Evolutionary conservation across 2,113 vertebrate species (phyloP).

Genomic region (Grallaria varia): DNA sequence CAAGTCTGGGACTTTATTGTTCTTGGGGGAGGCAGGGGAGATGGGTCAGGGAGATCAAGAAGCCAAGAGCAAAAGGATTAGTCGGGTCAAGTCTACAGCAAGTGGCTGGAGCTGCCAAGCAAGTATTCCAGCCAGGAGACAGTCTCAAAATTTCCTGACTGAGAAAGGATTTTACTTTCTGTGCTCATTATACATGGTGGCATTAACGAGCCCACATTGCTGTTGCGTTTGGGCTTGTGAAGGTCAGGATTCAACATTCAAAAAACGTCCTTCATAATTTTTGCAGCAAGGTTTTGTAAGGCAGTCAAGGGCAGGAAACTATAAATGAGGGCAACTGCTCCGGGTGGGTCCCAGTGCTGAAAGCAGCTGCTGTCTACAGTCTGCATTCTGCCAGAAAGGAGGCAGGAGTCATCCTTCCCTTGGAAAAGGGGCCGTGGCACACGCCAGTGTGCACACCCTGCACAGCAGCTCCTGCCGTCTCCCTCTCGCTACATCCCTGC

Average conservation of each 20-base stretch:
- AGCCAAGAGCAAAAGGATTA: neutral
- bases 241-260: neutral
- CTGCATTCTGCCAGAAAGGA: neutral
- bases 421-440: neutral
- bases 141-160: neutral
- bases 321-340: neutral
- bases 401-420: neutral
- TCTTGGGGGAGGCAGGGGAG: neutral
- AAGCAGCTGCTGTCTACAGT: neutral
- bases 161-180: neutral
- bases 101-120: neutral
- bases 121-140: neutral
- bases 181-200: neutral
- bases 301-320: neutral
- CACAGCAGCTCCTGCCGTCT: neutral
- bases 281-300: neutral
- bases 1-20: neutral
- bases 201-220: neutral
- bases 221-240: neutral
- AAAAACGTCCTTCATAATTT: neutral
- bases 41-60: neutral
- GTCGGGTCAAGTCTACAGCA: neutral
- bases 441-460: fast-evolving
- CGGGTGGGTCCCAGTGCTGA: neutral
- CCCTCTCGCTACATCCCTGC: neutral